Evolutionary conservation across 2,888 invertebrate genomes (phyloP).

Genomic region (Priapulus caudatus): DNA sequence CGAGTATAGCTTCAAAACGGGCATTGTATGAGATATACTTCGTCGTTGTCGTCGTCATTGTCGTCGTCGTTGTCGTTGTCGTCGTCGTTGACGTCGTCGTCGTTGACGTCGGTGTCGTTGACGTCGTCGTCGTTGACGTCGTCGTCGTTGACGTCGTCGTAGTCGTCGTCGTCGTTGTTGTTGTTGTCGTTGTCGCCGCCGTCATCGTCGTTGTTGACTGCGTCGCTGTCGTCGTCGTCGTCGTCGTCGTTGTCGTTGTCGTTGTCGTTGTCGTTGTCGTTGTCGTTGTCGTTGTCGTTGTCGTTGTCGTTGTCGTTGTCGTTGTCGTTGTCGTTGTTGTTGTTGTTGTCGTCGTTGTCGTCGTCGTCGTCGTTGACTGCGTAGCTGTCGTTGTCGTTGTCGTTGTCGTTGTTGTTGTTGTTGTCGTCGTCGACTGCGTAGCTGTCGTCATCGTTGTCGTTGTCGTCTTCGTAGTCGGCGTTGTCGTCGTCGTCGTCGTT

Average conservation of each 20-base stretch:
- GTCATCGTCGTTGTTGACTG: constrained; percentile 3
- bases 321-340: constrained; percentile 3
- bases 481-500: constrained; percentile 3
- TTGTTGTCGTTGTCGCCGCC: constrained; percentile 3
- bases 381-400: not conserved
- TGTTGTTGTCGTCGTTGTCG: constrained; percentile 3
- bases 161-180: not conserved
- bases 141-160: not conserved
- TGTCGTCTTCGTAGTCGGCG: not conserved
- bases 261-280: constrained; percentile 3
- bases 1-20: no score
- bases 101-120: not conserved
- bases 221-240: constrained; percentile 3
- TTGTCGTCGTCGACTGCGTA: not conserved
- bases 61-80: not conserved
- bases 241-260: constrained; percentile 3
- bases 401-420: not conserved
- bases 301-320: constrained; percentile 3
- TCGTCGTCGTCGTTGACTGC: not conserved
- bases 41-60: not conserved
- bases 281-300: constrained; percentile 3
- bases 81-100: not conserved
- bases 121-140: not conserved
- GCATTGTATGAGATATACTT: no score
- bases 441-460: not conserved